Conservation (phyloP, 2,113 vertebrate species). For the Synodontis membranacea region DNA sequence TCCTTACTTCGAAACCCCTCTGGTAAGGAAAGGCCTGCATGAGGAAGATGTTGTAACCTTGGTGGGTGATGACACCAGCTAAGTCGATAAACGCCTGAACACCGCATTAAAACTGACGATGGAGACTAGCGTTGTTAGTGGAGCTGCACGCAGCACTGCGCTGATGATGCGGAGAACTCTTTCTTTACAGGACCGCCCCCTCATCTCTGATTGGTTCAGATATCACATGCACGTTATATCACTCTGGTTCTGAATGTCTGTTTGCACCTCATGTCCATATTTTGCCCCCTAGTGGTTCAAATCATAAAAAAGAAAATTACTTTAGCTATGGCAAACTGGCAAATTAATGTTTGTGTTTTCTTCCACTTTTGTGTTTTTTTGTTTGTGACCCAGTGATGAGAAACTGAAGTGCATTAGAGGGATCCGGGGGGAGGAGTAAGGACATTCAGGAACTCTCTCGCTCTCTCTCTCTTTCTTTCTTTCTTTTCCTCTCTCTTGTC, state of each 20-base stretch:
- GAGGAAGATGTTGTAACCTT: not conserved
- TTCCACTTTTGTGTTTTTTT: not conserved
- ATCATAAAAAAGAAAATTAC: not conserved
- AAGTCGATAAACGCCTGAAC: not conserved
- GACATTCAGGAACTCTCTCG: not conserved
- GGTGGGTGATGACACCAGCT: not conserved
- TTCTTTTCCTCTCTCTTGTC: not conserved
- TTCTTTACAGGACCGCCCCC: too few species aligned
- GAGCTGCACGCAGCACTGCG: too few species aligned
- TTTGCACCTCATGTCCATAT: not conserved
- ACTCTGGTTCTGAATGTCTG: too few species aligned
- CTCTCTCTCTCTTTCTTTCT: not conserved
- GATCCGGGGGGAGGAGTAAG: not conserved
- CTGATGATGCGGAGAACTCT: not conserved
- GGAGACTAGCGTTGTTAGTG: too few species aligned
- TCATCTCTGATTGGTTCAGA: too few species aligned
- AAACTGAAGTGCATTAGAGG: constrained; percentile 44
- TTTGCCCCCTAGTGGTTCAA: not conserved
- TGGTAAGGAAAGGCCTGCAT: constrained; percentile 75
- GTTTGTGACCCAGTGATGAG: constrained; percentile 40
- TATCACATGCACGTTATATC: too few species aligned
- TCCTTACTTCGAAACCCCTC: constrained; percentile 96
- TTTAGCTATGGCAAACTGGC: too few species aligned
- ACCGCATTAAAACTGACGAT: too few species aligned
- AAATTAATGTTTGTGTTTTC: too few species aligned